Evolutionary conservation across 2,797 vertebrate species (phyloP), one percentile per base, ranked within the genome.

Genomic region (Pelodytes ibericus): DNA sequence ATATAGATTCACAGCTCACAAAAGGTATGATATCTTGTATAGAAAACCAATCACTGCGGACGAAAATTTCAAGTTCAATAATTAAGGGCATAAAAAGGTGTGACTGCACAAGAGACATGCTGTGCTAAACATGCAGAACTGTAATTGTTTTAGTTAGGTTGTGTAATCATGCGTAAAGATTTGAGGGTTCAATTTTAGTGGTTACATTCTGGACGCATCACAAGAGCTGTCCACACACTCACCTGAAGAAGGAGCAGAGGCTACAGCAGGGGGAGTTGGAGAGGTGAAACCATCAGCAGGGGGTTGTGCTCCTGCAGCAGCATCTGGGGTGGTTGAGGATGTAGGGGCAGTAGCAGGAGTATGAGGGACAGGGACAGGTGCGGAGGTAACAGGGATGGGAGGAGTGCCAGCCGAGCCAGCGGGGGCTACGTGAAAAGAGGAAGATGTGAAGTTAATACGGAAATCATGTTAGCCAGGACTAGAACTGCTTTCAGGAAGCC

Each of bases 251-350:
- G 92, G 87, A 88, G 93, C 86, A 59, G 95, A 94, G 90, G 94
- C 89, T 77, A 91, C 91, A 90, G 92, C 93, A 84, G 94, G 84
- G 79, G 95, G 95, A 91, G 95, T 90, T 93, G 95, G 95, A 90
- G 96, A 94, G 90, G 94, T 94, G 91, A 96, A 96, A 80, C 95
- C 92, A 88, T 90, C 95, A 84, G 96, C 93, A 82, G 94, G 95
- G 88, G 91, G 85, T 88, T 92, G 91, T 88, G 92, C 91, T 86
- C 95, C 95, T 90, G 93, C 86, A 62, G 89, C 86, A 90, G 89
- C 89, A 53, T 92, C 88, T 84, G 93, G 86, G 82, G 86, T 72
- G 6, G 89, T 83, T 86, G 92, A 72, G 0, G 89, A 86, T 82
- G 91, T 66, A 66, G 86, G 86, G 84, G 80, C 89, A 80, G 88